Evolutionary conservation across 92 coral and sea anemone species (phyloP).

Genomic region (Porites divaricata): DNA sequence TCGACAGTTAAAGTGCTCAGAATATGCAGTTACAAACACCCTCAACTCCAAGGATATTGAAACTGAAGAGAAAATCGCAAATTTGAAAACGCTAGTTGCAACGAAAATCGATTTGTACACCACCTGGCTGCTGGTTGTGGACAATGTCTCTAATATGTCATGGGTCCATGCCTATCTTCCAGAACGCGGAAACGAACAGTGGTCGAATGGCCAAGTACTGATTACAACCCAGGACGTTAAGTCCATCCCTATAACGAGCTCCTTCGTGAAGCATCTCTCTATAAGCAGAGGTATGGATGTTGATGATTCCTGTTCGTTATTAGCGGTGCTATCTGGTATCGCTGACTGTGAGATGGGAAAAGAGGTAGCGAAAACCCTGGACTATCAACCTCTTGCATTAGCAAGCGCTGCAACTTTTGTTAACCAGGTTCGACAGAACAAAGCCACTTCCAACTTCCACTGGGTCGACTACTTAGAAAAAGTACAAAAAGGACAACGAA

Average conservation of each 20-base stretch:
- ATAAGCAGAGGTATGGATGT: constrained; percentile 14
- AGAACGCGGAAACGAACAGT: constrained; percentile 34
- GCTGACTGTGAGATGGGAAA: constrained; percentile 31
- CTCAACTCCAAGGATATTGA: constrained; percentile 10
- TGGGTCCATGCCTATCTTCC: constrained; percentile 7
- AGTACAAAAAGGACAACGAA: not conserved
- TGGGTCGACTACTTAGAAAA: constrained; percentile 5
- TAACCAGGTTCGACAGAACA: constrained; percentile 16
- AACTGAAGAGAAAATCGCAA: constrained; percentile 45
- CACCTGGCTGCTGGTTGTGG: constrained; percentile 18
- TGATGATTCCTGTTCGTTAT: not conserved
- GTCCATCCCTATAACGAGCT: constrained; percentile 25
- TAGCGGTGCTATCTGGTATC: constrained; percentile 17
- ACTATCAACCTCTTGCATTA: constrained; percentile 58
- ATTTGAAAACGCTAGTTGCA: not conserved
- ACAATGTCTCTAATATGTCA: constrained; percentile 26
- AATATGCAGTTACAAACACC: constrained; percentile 33
- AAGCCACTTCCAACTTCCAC: not conserved
- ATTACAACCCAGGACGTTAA: constrained; percentile 46
- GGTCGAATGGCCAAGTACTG: constrained; percentile 44
- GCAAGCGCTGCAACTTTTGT: constrained; percentile 53
- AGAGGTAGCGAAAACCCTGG: constrained; percentile 24
- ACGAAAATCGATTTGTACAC: constrained; percentile 16
- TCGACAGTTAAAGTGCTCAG: constrained; percentile 33
- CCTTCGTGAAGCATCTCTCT: constrained; percentile 4